Evolutionary conservation across 2,797 vertebrate species (phyloP), one percentile per base, ranked within the genome.

Genomic region (Scleropages formosus): DNA sequence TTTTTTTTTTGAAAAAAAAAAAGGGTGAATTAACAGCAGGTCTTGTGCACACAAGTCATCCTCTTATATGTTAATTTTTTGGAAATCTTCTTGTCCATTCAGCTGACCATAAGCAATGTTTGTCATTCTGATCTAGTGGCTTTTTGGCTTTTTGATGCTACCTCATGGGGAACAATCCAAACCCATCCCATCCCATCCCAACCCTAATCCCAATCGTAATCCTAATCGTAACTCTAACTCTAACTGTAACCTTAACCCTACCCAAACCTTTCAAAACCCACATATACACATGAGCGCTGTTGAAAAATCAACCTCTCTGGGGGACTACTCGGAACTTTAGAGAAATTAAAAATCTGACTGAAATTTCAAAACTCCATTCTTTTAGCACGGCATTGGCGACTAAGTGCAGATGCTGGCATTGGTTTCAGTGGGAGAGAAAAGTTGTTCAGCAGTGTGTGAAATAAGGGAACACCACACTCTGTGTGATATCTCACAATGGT

Each of bases 21-120:
- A 20, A 18, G 27, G 47, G 22, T 27, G 24, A 31, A n/a, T 24
- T 31, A 80, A n/a, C 88, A 84, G 84, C 88, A 84, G 86, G 85
- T 72, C 74, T 75, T 26, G 46, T 72, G 78, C 81, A 77, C 67
- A 79, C 80, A 84, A 75, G 80, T 79, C 80, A 86, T 88, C 90
- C 78, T 86, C 86, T 88, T 84, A 87, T 85, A 88, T 85, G 86
- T 89, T 93, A 91, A 93, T 93, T 93, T 75, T 80, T 83, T 83
- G 79, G 79, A 80, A 75, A 59, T 39, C 20, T 60, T 65, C 60
- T 60, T 63, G 75, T 75, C 78, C 75, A 76, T 67, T 68, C 82
- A 83, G 80, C 77, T 60, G 70, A 82, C 75, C 73, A 80, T 82
- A 18, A 6, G 63, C 65, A 12, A 15, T 39, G 31, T 4, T 76